Conservation (phyloP, 2,113 vertebrate species). For the Scalopus aquaticus region DNA sequence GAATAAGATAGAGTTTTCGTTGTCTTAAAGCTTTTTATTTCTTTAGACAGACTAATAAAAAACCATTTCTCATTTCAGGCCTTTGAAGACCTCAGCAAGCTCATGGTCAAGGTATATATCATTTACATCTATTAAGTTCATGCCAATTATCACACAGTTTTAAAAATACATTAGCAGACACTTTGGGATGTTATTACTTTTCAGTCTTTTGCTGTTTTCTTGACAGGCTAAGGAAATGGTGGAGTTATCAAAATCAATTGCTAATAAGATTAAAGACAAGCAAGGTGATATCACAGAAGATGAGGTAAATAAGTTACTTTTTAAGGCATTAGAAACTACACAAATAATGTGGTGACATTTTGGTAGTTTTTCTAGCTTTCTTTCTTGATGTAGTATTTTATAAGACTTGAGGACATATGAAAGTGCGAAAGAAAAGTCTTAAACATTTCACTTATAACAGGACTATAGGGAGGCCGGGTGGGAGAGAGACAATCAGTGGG, state of each 20-base stretch:
- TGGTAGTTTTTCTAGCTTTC: neutral
- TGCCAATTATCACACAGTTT: neutral
- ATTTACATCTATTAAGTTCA: neutral
- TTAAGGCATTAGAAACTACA: neutral
- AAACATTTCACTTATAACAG: too few species aligned
- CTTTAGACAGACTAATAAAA: slow-evolving; percentile 24
- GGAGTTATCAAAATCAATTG: slow-evolving; percentile 96
- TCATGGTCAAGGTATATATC: slow-evolving; percentile 96
- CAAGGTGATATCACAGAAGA: slow-evolving; percentile 99
- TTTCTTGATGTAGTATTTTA: slow-evolving; percentile 17
- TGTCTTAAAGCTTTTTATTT: slow-evolving; percentile 43
- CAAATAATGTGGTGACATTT: neutral
- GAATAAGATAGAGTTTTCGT: neutral
- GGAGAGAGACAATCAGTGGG: too few species aligned
- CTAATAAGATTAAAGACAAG: slow-evolving; percentile 99
- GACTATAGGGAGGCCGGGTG: too few species aligned
- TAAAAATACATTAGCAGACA: neutral
- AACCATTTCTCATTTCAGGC: slow-evolving; percentile 87
- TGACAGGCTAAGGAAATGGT: slow-evolving; percentile 99
- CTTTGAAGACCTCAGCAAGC: slow-evolving; percentile 98
- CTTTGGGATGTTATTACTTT: neutral
- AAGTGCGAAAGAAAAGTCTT: slow-evolving; percentile 17
- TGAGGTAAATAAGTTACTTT: slow-evolving; percentile 88
- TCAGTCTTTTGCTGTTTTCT: slow-evolving; percentile 61
- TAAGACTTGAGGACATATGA: slow-evolving; percentile 23